phyloP scores from a whole-genome alignment of 2,113 vertebrate genomes.

The Oxyruncus cristatus region DNA sequence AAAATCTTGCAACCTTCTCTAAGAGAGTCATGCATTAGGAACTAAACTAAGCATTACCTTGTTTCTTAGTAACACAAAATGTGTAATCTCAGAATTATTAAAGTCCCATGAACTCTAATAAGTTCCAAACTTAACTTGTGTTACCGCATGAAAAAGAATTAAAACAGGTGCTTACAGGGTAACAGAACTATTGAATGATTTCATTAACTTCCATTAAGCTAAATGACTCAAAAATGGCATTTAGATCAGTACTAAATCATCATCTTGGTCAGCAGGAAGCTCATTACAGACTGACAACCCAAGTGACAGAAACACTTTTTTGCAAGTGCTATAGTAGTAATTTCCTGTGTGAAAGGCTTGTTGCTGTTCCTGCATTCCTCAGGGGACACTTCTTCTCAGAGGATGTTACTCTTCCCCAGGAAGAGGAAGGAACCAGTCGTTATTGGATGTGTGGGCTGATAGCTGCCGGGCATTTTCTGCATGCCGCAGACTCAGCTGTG shows the following conservation, averaged over 20 bases:
- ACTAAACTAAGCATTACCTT: background rate
- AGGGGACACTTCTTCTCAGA: slow-evolving; percentile 71
- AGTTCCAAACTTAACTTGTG: background rate
- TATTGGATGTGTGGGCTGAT: slow-evolving; percentile 73
- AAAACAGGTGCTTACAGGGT: background rate
- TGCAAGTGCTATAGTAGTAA: slow-evolving; percentile 59
- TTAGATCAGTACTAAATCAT: slow-evolving; percentile 43
- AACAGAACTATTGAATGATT: slow-evolving; percentile 10
- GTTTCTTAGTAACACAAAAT: background rate
- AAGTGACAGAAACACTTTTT: slow-evolving; percentile 70
- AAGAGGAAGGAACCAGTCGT: slow-evolving; percentile 83
- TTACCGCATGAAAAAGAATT: background rate
- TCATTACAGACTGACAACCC: slow-evolving; percentile 53
- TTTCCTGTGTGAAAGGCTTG: slow-evolving; percentile 80
- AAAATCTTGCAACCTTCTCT: background rate
- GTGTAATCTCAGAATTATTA: background rate
- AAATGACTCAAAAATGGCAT: slow-evolving; percentile 44
- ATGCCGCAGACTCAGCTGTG: slow-evolving; percentile 76
- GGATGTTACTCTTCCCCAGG: slow-evolving; percentile 81
- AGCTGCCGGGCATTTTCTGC: slow-evolving; percentile 73
- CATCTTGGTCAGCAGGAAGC: slow-evolving; percentile 75
- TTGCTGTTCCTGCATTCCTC: slow-evolving; percentile 75
- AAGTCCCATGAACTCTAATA: background rate
- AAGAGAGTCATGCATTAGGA: background rate
- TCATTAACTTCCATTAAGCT: slow-evolving; percentile 22